Base-by-base conservation (phyloP, 2,888 invertebrate species). In the Ormyrus thymus region DNA sequence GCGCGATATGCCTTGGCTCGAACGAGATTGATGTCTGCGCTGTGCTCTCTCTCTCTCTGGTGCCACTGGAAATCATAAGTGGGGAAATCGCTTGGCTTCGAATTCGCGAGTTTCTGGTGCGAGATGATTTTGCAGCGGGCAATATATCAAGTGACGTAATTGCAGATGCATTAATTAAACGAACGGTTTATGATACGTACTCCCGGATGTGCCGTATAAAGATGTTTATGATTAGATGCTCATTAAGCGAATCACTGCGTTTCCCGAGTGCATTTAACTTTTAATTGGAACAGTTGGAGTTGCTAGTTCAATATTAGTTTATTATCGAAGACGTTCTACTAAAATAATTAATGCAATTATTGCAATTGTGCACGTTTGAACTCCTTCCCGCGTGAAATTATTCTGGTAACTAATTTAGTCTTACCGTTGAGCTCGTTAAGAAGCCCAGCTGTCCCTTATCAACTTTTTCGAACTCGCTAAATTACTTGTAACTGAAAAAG, bases 1-100 rank as follows among this genome's bases (percentile, higher is more conserved):
- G 59, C 51, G 56, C 61, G 46, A 59, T 53, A 29, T 48, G 29
- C 29, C 66, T 64, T 51, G 46, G 45, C 61, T 61, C n/a, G 66
- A 61, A 61, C 11, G 45, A 46, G 43, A 70, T 74, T 69, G 58
- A 70, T 70, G 61, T 29, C 29, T 7, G n/a, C 45, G 3, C 43
- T 13, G 10, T 11, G 46, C n/a, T n/a, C n/a, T n/a, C n/a, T n/a
- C n/a, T 45, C 5, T 7, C 11, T 43, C 29, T 7, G 9, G 9
- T 59, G 58, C 64, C 74, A 74, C 59, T 78, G 64, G 69, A 74
- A 64, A 69, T 62, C 58, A 78, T 69, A 69, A 69, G 53, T 74
- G 48, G 56, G 10, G 74, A 78, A 78, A 78, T 59, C 51, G 55
- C 43, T 64, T 53, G 51, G 64, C 51, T 55, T 53, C 50, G 29